A percentile compares a stretch with the other conserved stretches of the same genome.
phyloP scores from a whole-genome alignment of 2,888 invertebrate species.

The Agonopterix arenella region DNA sequence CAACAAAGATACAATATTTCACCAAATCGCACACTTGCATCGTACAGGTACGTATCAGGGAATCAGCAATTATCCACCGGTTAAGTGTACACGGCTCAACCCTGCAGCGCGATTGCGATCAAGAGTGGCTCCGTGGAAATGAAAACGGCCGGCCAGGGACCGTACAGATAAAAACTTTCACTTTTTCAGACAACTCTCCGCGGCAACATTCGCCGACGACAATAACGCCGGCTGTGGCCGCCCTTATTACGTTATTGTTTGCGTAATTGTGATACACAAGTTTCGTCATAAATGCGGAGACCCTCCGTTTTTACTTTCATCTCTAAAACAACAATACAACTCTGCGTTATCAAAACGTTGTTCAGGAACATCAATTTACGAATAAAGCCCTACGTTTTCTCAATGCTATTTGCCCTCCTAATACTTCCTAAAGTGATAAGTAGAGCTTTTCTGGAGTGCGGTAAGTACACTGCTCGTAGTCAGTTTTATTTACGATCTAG shows the following conservation, averaged over 20 bases:
- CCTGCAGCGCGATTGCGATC: slow-evolving; percentile 56
- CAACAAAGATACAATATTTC: not conserved
- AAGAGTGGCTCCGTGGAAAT: slow-evolving; percentile 60
- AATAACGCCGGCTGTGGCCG: slow-evolving; percentile 55
- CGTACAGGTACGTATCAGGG: slow-evolving; percentile 17
- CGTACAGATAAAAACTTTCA: slow-evolving; percentile 69
- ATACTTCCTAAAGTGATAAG: slow-evolving; percentile 34
- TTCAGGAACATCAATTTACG: slow-evolving; percentile 2
- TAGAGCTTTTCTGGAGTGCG: slow-evolving; percentile 27
- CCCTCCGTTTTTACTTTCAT: not conserved
- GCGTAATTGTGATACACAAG: slow-evolving; percentile 55
- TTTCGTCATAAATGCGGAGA: slow-evolving; percentile 29
- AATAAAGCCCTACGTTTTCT: not conserved
- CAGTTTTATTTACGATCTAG: slow-evolving; percentile 66
- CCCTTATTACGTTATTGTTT: slow-evolving; percentile 61
- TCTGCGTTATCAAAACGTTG: not conserved
- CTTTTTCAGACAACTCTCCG: slow-evolving; percentile 63
- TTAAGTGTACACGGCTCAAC: slow-evolving; percentile 36
- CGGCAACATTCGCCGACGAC: slow-evolving; percentile 54
- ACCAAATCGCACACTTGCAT: slow-evolving; percentile 10
- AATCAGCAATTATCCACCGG: slow-evolving; percentile 41
- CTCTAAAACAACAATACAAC: not conserved
- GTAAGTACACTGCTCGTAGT: slow-evolving; percentile 35
- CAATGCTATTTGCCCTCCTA: not conserved
- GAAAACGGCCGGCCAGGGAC: slow-evolving; percentile 63